These are phyloP conservation scores for Oncorhynchus nerka DNA, from an alignment of 2,113 vertebrate species.

Conservation along the genomic window DNA sequence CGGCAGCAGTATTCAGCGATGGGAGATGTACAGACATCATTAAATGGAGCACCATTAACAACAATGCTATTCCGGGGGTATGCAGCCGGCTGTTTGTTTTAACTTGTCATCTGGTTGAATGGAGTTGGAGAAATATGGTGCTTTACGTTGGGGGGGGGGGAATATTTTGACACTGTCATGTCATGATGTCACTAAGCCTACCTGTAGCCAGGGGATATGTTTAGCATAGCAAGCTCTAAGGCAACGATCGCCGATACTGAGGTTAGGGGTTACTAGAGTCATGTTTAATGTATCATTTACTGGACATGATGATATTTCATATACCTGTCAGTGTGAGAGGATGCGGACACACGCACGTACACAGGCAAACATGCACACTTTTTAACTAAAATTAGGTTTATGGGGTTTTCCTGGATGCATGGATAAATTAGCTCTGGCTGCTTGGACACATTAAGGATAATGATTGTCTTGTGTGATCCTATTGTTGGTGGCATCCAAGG, in stretches of 20 bases:
- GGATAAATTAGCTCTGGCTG: too few relatives aligned
- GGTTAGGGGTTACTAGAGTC: too few relatives aligned
- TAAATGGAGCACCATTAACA: slow-evolving; percentile 1
- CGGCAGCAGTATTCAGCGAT: slow-evolving; percentile 1
- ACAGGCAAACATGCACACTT: too few relatives aligned
- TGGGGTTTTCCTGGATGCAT: too few relatives aligned
- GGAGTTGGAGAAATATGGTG: slow-evolving; percentile 30
- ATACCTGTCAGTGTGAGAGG: neutral
- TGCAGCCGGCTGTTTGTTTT: slow-evolving; percentile 30
- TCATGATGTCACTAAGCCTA: neutral
- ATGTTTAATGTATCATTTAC: too few relatives aligned
- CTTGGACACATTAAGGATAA: too few relatives aligned
- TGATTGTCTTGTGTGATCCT: too few relatives aligned
- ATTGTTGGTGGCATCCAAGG: too few relatives aligned
- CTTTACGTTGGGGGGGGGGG: slow-evolving; percentile 23
- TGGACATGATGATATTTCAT: neutral
- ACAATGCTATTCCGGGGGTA: slow-evolving; percentile 12
- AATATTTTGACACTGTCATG: slow-evolving; percentile 13
- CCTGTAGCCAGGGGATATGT: slow-evolving; percentile 21
- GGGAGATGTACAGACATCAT: slow-evolving; percentile 32
- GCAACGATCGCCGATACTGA: neutral
- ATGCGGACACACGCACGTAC: too few relatives aligned
- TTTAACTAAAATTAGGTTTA: too few relatives aligned
- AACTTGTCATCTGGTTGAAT: slow-evolving; percentile 24
- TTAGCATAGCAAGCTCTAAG: slow-evolving; percentile 10